Evolutionary conservation across 2,113 vertebrate species (phyloP), one percentile per base, ranked within the genome.

Genomic region (Pungitius pungitius): DNA sequence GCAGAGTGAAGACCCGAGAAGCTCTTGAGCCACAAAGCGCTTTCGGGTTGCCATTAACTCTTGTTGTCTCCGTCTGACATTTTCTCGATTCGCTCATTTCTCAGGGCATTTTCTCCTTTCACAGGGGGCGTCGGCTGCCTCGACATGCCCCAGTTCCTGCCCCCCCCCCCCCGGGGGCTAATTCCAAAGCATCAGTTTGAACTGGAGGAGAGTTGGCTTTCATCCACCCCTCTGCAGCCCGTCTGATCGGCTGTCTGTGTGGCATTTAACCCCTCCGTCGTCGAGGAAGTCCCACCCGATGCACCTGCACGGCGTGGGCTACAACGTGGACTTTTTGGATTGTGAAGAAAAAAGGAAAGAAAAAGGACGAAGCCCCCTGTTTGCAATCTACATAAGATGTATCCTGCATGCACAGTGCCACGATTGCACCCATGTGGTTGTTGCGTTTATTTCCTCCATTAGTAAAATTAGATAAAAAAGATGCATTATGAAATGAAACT

Each of bases 81-180:
- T 85, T 90, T 80, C 85, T 78, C 75, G 13, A 80, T 87, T 88
- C 84, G 86, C 77, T 78, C 84, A 71, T 87, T 85, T 91, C 80
- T 88, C 74, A 71, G 71, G 87, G 84, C 79, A 71, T 84, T 88
- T n/a, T n/a, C n/a, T 87, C 72, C 85, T 90, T 82, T 79, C 83
- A 90, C 86, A 86, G 85, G 70, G n/a, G 79, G 69, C 10, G 52
- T 83, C 54, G 72, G 74, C 87, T 92, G 93, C 87, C 91, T 90
- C 71, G 61, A 92, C 92, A 82, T 85, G 92, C 87, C 89, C 79
- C 80, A 79, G 89, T 93, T 93, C 91, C 92, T 93, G 90, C 80
- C 87, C 30, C 30, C 91, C 93, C 80, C 87, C 30, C 30, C 91
- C 93, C 89, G 84, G 85, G 85, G 91, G 89, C 91, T 92, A 87